Evolutionary conservation across 2,888 invertebrate genomes (phyloP).

Genomic region (Napeogenes sylphis): DNA sequence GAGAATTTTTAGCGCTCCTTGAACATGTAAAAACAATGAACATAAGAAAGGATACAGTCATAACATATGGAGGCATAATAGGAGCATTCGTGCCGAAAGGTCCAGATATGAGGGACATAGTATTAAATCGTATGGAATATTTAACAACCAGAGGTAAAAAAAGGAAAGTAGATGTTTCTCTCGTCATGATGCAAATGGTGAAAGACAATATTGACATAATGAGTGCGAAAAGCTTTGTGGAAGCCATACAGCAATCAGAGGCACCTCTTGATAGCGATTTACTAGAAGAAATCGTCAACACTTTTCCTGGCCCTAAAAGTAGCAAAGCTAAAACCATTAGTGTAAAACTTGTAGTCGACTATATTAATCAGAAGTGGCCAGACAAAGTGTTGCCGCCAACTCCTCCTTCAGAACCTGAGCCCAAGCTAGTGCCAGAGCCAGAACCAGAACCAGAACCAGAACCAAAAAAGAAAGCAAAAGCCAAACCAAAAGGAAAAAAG

Average conservation of each 20-base stretch:
- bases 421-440: slow-evolving; percentile 30
- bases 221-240: slow-evolving; percentile 39
- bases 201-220: slow-evolving; percentile 43
- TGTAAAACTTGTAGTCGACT: slow-evolving; percentile 45
- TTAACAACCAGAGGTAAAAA: slow-evolving; percentile 45
- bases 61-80: slow-evolving; percentile 47
- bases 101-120: slow-evolving; percentile 46
- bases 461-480: slow-evolving; percentile 22
- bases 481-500: slow-evolving; percentile 26
- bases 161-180: slow-evolving; percentile 44
- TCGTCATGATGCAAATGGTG: slow-evolving; percentile 42
- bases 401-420: slow-evolving; percentile 47
- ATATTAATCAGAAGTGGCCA: slow-evolving; percentile 56
- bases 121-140: slow-evolving; percentile 51
- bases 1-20: slow-evolving; percentile 40
- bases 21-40: slow-evolving; percentile 36
- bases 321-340: slow-evolving; percentile 46
- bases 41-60: slow-evolving; percentile 37
- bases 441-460: slow-evolving; percentile 22
- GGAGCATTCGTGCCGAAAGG: slow-evolving; percentile 33
- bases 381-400: slow-evolving; percentile 51
- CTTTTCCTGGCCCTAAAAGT: slow-evolving; percentile 43
- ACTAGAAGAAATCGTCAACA: slow-evolving; percentile 42
- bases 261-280: slow-evolving; percentile 44
- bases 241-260: slow-evolving; percentile 32